Base-by-base conservation (phyloP, 1,140 invertebrate genomes). In the Bombus confusus region DNA sequence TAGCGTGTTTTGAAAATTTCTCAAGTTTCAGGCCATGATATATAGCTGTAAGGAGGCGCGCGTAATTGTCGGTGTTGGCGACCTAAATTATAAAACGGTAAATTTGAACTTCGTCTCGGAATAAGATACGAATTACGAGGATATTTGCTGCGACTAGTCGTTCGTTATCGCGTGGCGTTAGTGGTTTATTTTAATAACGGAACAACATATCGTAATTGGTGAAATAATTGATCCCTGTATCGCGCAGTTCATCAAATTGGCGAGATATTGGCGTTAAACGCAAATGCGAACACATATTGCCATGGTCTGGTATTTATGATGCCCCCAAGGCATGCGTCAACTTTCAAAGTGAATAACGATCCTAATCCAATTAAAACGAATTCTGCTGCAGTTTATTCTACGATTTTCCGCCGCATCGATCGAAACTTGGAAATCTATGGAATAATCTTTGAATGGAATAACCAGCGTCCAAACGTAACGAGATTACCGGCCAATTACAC, bases 261-360 rank as follows among this genome's bases (percentile, higher is more conserved):
- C 0, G 64, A 69, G 39, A 69, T 77, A 83, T 83, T 59, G 74
- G 59, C 64, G 43, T 78, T 77, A 78, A 83, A 77, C 41, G 25
- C 52, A 47, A 69, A 28, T 31, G 25, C 80, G 69, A 43, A 59
- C 18, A 43, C 47, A 22, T 22, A 62, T 57, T 22, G 43, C 28
- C 28, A 6, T n/a, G 31, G 31, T 66, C 69, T 69, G 25, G 74
- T 41, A 68, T 83, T 83, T 83, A 71, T 41, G 64, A 71, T 47
- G 47, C 74, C 82, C 66, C 34, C 37, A 75, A 69, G 74, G 37
- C 64, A 28, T 8, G 37, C 39, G 74, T 78, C 74, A 77, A 43
- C 64, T 71, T 83, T 78, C 28, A 15, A 57, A 41, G 22, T n/a
- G 82, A 78, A 84, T 52, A 84, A 84, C 41, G n/a, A 39, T 78